A percentile compares a stretch with the other conserved stretches of the same genome.
These are phyloP conservation scores for Sceloporus tristichus DNA, from an alignment of 2,113 vertebrate species.

Conservation along the genomic window DNA sequence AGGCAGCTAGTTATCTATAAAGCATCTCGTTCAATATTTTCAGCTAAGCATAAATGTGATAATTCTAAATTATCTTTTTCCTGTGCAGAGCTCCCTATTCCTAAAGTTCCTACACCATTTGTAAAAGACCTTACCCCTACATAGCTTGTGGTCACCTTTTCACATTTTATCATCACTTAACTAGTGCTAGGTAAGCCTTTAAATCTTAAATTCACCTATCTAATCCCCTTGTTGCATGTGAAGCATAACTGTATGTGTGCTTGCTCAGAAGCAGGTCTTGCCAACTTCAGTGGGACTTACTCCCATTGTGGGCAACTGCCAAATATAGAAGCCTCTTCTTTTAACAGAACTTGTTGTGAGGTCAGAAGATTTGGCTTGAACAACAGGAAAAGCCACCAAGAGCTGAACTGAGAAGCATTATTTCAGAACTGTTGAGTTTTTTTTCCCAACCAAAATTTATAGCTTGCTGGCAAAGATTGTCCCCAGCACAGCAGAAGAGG, in stretches of 20 bases:
- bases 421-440: conserved; percentile 60
- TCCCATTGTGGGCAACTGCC: conserved; percentile 31
- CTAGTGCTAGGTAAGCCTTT: conserved; percentile 59
- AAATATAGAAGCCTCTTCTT: conserved; percentile 43
- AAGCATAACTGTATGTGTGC: background rate
- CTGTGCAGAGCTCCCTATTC: background rate
- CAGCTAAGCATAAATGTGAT: conserved; percentile 15
- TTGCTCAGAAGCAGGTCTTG: background rate
- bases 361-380: background rate
- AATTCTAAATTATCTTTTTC: conserved; percentile 22
- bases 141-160: conserved; percentile 32
- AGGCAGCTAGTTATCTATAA: conserved; percentile 16
- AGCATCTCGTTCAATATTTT: background rate
- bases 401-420: conserved; percentile 52
- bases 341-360: conserved; percentile 44
- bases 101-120: background rate
- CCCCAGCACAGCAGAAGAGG: conserved; percentile 63
- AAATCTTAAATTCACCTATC: conserved; percentile 51
- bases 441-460: conserved; percentile 56
- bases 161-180: conserved; percentile 45
- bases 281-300: conserved; percentile 16
- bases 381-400: conserved; percentile 8
- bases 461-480: conserved; percentile 61
- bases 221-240: conserved; percentile 47
- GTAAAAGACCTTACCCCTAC: background rate